phyloP scores from a whole-genome alignment of 2,113 vertebrate species.

The Geothlypis trichas region DNA sequence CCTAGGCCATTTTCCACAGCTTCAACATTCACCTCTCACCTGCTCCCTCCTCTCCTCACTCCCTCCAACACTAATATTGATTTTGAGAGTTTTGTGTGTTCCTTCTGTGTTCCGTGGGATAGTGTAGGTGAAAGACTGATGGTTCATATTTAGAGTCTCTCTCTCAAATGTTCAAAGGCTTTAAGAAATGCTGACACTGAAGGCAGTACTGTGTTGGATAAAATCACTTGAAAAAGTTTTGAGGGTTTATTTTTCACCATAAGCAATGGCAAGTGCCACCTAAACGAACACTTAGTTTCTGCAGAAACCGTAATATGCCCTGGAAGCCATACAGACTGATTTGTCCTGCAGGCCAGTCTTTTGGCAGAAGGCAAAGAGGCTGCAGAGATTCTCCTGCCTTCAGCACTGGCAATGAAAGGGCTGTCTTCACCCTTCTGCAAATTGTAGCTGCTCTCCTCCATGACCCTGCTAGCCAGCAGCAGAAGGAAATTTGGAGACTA shows the following conservation, averaged over 20 bases:
- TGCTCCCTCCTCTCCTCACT: background rate
- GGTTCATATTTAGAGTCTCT: background rate
- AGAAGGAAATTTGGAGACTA: background rate
- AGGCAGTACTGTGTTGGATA: background rate
- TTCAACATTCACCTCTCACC: background rate
- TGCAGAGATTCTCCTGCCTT: background rate
- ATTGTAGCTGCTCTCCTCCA: background rate
- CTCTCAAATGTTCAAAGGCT: background rate
- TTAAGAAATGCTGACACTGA: background rate
- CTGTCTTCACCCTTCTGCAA: background rate
- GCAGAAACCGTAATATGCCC: background rate
- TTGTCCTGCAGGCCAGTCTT: background rate
- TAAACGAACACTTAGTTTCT: background rate
- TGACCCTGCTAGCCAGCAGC: background rate
- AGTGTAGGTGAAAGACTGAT: background rate
- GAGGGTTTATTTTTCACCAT: background rate
- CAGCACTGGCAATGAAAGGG: background rate
- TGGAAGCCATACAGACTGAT: background rate
- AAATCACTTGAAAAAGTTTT: background rate
- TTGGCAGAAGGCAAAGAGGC: background rate
- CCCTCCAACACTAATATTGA: background rate
- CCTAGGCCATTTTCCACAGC: background rate
- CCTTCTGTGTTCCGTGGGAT: background rate
- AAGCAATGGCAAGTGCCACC: background rate
- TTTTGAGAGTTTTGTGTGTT: background rate